Conservation (phyloP, 30 jellyfish, hydroid and myxozoan species). For the Sanderia malayensis region DNA sequence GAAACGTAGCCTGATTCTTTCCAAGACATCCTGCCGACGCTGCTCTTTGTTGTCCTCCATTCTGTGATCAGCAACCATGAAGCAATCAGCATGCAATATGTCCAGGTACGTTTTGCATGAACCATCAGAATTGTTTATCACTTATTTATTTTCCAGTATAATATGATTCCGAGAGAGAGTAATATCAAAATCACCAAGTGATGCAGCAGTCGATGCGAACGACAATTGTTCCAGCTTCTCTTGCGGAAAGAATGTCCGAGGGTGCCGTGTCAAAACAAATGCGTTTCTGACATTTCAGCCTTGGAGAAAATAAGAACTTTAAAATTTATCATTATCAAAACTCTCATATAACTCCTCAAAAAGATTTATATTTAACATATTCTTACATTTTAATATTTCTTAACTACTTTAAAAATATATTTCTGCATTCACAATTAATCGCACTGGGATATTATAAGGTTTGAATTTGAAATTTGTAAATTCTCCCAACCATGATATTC, state of each 20-base stretch:
- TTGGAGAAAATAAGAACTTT: background rate
- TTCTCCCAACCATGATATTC: background rate
- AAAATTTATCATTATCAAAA: background rate
- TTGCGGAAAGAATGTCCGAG: conserved; percentile 66
- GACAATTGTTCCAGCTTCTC: conserved; percentile 67
- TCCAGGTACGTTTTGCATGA: conserved; percentile 17
- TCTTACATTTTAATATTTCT: background rate
- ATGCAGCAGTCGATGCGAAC: conserved; percentile 61
- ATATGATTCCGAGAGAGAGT: conserved; percentile 21
- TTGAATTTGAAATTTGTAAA: background rate
- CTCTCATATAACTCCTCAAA: background rate
- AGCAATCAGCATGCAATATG: conserved; percentile 32
- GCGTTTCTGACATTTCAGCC: conserved; percentile 17
- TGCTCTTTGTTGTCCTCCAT: conserved; percentile 85
- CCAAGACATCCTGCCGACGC: conserved; percentile 77
- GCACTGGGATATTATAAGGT: no score
- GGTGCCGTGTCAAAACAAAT: conserved; percentile 27
- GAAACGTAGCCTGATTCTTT: conserved; percentile 82
- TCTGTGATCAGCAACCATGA: conserved; percentile 59
- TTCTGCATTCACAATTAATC: no score
- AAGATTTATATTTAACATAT: background rate
- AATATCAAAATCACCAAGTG: conserved; percentile 40
- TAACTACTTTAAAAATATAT: no score
- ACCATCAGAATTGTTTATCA: conserved; percentile 1
- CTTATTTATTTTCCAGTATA: conserved; percentile 30